Evolutionary conservation across 1,140 invertebrate species (phyloP), one percentile per base, ranked within the genome.

Genomic region (Drosophila nikananu): DNA sequence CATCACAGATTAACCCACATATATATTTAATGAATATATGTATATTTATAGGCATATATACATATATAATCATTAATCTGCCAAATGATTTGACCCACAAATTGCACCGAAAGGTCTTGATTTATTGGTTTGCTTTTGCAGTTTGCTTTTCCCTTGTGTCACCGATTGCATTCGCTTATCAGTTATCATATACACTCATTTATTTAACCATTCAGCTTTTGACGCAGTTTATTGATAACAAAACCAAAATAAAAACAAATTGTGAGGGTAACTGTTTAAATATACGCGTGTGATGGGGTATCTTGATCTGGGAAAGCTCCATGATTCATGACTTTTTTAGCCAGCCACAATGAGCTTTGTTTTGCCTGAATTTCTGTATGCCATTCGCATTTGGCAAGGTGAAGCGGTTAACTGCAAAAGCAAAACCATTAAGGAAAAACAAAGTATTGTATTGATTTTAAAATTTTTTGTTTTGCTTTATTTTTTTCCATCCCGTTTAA

Each of bases 121-220:
- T 66, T 87, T 61, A 66, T 73, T 73, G 55, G 55, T 89, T 39
- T 64, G 58, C 41, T 57, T 80, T 76, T 86, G 81, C 75, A 71
- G 86, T 90, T 80, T 76, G 79, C 81, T 80, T 80, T 90, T 81
- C 79, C 73, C 84, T 58, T 78, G 68, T 73, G 68, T 64, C 77
- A 58, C 74, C 80, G 57, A 86, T 82, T 80, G 75, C 75, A 77
- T 72, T 65, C 58, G 82, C 83, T 83, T 86, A 86, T 86, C 54
- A 57, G 54, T 39, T 77, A 84, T 61, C 39, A 41, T 60, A n/a
- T 59, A 68, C 63, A 60, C 39, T 65, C 32, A 44, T 55, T 23
- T 52, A 25, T 35, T 49, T 44, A 66, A 42, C 68, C 52, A 71
- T 63, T 61, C 58, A 68, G 30, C 44, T 51, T 55, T 60, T 52